Evolutionary conservation across 2,888 invertebrate genomes (phyloP), one percentile per base, ranked within the genome.

Genomic region (Acrobasis consociella): DNA sequence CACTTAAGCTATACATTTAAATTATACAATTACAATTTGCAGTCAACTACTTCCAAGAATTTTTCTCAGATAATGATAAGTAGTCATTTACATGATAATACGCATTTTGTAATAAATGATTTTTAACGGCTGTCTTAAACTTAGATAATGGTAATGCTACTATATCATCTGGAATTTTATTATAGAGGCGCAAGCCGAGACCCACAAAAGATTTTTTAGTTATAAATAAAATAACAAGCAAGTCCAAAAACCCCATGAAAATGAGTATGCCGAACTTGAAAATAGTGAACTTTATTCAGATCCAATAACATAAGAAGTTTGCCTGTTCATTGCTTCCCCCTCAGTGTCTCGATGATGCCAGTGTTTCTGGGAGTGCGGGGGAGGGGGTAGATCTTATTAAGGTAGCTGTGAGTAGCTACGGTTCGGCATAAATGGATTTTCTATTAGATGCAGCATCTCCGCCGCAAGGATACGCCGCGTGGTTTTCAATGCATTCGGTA

Each of bases 381-480:
- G 65, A 64, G 62, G 69, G 55, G 65, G 72, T 64, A 75, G 72
- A 70, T 76, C 76, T 74, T 73, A 77, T 75, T 73, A 79, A 62
- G 67, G 69, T 72, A 72, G 72, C 67, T 65, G 65, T 65, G 69
- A 69, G 73, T 69, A 70, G 72, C 74, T 69, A 67, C 72, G 72
- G 74, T 75, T 75, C 72, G 70, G 72, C 72, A 80, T 81, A 85
- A 85, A 85, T 85, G 80, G 81, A 79, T 81, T 85, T 83, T 80
- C 81, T 79, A 85, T 86, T 82, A 80, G 77, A 76, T 74, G 69
- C 71, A 72, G 74, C 76, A 72, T 74, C 69, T 69, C 67, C 62
- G 70, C 70, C 63, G 71, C 73, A 76, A 75, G 76, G 77, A 78
- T 72, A 72, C 69, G 65, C 64, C 60, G 65, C 62, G 65, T 60